Percentiles rank a stretch among this genome's conserved stretches.
These are phyloP conservation scores for Lampropteryx suffumata DNA, from an alignment of 2,888 invertebrate genomes.

Conservation along the genomic window DNA sequence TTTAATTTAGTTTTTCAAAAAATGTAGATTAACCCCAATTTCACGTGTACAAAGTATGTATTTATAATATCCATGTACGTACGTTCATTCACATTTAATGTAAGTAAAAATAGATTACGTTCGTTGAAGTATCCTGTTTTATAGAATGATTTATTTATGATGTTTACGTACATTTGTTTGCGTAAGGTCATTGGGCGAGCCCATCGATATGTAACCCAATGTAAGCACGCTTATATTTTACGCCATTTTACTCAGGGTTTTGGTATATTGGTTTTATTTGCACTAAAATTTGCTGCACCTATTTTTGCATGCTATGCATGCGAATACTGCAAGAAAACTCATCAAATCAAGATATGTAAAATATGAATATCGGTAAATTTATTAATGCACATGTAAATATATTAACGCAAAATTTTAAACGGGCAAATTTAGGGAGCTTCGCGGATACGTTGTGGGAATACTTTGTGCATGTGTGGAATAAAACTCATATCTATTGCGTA, in stretches of 20 bases:
- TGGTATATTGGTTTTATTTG: constrained; percentile 20
- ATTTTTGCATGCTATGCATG: constrained; percentile 41
- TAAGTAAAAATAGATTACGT: no score
- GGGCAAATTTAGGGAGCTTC: not conserved
- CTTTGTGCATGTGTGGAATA: constrained; percentile 18
- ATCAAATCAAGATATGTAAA: not conserved
- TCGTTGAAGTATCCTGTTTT: no score
- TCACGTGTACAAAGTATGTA: not conserved
- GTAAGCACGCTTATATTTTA: constrained; percentile 27
- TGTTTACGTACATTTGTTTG: constrained; percentile 22
- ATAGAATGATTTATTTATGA: not conserved
- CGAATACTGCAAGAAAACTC: constrained; percentile 29
- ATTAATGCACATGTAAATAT: constrained; percentile 10
- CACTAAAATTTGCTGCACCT: constrained; percentile 19
- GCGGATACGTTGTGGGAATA: constrained; percentile 4
- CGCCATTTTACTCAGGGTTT: constrained; percentile 21
- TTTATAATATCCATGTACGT: not conserved
- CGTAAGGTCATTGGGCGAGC: constrained; percentile 29
- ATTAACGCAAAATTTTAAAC: not conserved
- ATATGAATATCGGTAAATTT: not conserved
- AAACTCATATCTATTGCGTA: constrained; percentile 1
- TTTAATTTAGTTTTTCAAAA: no score
- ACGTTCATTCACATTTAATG: not conserved
- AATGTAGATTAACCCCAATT: no score
- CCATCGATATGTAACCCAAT: constrained; percentile 29